Percentiles rank a stretch among this genome's conserved stretches.
Conservation (phyloP, 2,797 vertebrate genomes). For the Esox masquinongy region DNA sequence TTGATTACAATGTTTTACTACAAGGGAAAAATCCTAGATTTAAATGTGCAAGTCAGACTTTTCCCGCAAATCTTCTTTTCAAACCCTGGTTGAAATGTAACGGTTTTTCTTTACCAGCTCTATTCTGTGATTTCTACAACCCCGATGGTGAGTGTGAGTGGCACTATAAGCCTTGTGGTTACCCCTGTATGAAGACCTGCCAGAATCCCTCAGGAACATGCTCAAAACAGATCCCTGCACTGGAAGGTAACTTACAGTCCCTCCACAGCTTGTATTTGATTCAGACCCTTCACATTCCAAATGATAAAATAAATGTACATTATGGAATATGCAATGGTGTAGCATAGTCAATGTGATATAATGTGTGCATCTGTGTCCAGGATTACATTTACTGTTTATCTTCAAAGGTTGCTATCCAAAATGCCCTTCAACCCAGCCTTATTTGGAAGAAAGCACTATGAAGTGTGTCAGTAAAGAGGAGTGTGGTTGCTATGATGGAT, state of each 20-base stretch:
- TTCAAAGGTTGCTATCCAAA: conserved; percentile 87
- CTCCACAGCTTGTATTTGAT: no score
- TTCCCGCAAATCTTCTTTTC: conserved; percentile 27
- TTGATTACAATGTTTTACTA: neutral
- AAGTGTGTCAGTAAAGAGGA: conserved; percentile 73
- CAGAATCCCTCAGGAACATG: conserved; percentile 72
- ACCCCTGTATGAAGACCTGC: conserved; percentile 67
- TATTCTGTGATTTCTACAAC: conserved; percentile 63
- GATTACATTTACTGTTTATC: conserved; percentile 5
- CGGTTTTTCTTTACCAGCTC: conserved; percentile 52
- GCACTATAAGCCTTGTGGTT: no score
- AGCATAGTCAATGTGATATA: neutral
- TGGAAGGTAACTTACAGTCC: conserved; percentile 67
- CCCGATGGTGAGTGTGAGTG: no score
- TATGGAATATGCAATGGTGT: no score
- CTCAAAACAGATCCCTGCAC: conserved; percentile 65
- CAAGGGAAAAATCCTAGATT: no score
- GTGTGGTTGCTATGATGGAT: conserved; percentile 80
- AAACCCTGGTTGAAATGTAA: neutral
- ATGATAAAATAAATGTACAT: no score
- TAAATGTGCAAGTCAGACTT: neutral
- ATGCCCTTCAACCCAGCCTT: conserved; percentile 78
- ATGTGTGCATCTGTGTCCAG: neutral
- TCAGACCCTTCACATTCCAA: neutral
- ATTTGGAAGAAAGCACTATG: conserved; percentile 87